These are phyloP conservation scores for Therioaphis trifolii DNA, from an alignment of 2,888 invertebrate genomes.

Conservation along the genomic window DNA sequence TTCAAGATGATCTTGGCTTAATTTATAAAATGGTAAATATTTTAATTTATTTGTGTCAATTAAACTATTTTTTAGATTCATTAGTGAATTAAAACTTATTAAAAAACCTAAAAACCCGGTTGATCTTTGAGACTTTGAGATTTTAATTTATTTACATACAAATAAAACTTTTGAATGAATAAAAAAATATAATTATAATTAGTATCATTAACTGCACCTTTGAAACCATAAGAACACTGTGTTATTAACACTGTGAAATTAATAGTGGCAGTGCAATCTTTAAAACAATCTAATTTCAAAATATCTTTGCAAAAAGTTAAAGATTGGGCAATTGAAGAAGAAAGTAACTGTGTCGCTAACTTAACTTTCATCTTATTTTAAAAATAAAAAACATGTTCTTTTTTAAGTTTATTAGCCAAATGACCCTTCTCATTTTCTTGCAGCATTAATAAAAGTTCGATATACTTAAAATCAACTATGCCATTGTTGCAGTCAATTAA, in stretches of 20 bases:
- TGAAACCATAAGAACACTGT: neutral
- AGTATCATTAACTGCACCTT: neutral
- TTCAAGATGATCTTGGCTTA: neutral
- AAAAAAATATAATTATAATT: neutral
- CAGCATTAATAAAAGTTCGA: no score
- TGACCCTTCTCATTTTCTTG: no score
- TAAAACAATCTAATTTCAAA: no score
- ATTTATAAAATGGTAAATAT: neutral
- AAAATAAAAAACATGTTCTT: no score
- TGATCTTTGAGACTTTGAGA: neutral
- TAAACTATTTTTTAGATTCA: neutral
- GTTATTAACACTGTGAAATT: neutral
- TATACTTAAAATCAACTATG: no score
- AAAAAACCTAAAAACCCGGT: conserved; percentile 7
- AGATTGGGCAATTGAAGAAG: no score
- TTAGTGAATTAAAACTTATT: neutral
- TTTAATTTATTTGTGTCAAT: neutral
- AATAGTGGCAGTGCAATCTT: no score
- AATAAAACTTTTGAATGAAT: neutral
- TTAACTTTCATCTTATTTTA: no score
- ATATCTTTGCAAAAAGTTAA: no score
- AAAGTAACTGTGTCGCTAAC: no score
- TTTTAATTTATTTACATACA: neutral
- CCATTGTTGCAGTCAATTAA: no score
- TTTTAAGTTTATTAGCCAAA: no score